Conservation (phyloP, 2,113 vertebrate genomes). For the Phainopepla nitens region DNA sequence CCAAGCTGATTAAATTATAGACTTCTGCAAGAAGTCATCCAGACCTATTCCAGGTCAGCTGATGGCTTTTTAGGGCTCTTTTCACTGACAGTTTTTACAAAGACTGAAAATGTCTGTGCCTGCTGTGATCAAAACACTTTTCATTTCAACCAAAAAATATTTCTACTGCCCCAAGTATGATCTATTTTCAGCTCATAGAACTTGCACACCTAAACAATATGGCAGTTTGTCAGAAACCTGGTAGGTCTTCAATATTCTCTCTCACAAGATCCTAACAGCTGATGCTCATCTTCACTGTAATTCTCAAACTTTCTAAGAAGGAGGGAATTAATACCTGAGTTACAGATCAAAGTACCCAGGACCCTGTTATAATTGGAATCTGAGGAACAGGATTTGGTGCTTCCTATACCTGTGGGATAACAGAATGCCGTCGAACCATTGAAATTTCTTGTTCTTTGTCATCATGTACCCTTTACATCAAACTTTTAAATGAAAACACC, state of each 20-base stretch:
- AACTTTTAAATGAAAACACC: background rate
- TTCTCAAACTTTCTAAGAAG: background rate
- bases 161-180: background rate
- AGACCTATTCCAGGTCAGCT: background rate
- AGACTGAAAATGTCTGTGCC: background rate
- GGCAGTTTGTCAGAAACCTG: background rate
- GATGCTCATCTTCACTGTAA: background rate
- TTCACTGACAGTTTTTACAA: background rate
- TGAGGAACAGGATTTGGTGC: background rate
- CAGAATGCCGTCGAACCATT: background rate
- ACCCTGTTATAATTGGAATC: background rate
- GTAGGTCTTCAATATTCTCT: background rate
- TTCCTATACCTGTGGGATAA: background rate
- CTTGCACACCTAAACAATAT: background rate
- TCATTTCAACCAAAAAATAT: background rate
- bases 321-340: background rate
- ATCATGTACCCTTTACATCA: background rate
- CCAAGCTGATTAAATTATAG: background rate
- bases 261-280: background rate
- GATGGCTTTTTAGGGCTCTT: background rate
- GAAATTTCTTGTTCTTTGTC: background rate
- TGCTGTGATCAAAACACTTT: background rate
- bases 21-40: background rate
- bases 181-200: background rate
- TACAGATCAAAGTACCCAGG: background rate